These are phyloP conservation scores for Callocephalon fimbriatum DNA, from an alignment of 2,113 vertebrate genomes.

Conservation along the genomic window DNA sequence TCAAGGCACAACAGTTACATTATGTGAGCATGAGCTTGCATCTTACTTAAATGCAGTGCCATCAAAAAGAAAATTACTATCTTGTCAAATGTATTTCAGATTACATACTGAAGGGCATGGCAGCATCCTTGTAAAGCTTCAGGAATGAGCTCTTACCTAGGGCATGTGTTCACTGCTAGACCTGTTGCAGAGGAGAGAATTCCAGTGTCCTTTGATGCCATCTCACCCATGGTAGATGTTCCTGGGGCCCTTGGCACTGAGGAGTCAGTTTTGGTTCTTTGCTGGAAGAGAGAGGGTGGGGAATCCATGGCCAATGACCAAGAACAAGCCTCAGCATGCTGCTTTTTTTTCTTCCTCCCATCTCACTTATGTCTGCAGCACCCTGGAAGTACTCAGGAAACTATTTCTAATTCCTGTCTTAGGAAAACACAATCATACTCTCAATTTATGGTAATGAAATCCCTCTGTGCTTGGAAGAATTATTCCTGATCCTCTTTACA, in stretches of 20 bases:
- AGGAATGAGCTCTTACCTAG: background rate
- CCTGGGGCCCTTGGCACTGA: background rate
- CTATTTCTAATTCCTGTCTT: constrained; percentile 21
- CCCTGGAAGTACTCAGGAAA: constrained; percentile 9
- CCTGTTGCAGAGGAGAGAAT: background rate
- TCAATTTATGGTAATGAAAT: background rate
- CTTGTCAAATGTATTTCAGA: constrained; percentile 47
- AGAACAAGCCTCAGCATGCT: constrained; percentile 7
- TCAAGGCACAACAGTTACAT: constrained; percentile 29
- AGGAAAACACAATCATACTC: background rate
- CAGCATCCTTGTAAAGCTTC: background rate
- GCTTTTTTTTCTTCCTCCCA: background rate
- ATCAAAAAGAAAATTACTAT: constrained; percentile 55
- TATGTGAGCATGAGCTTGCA: constrained; percentile 18
- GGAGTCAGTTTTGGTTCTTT: background rate
- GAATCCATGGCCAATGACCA: background rate
- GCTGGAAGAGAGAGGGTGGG: constrained; percentile 2
- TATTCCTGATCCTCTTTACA: background rate
- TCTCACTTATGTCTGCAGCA: background rate
- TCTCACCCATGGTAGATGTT: background rate
- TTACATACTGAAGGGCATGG: background rate
- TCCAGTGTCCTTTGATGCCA: background rate
- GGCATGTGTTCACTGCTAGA: constrained; percentile 18
- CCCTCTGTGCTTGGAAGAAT: background rate
- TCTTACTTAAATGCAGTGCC: constrained; percentile 23